Percentiles rank a stretch among this genome's conserved stretches.
phyloP scores from a whole-genome alignment of 2,888 invertebrate genomes.

The Melinaea menophilus region DNA sequence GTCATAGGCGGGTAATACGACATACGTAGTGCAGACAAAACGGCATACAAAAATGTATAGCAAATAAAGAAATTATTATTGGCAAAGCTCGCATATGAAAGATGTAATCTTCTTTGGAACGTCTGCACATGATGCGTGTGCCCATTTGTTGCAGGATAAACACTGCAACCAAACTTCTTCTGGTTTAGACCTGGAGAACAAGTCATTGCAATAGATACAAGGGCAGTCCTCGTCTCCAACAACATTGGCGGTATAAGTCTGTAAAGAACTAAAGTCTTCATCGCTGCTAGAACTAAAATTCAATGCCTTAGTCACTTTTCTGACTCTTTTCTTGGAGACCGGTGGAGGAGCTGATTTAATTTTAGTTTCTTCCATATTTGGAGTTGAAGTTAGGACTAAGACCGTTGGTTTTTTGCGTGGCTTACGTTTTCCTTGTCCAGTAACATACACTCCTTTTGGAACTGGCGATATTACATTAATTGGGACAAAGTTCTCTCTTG shows the following conservation, averaged over 20 bases:
- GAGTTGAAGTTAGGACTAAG: constrained; percentile 33
- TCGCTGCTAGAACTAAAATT: no score
- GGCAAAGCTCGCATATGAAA: no score
- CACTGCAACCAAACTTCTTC: neutral
- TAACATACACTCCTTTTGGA: constrained; percentile 29
- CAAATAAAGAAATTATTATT: no score
- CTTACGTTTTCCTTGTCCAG: constrained; percentile 36
- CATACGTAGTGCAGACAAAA: no score
- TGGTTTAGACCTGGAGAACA: constrained; percentile 18
- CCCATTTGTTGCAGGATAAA: neutral
- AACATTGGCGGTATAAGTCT: neutral
- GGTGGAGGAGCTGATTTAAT: constrained; percentile 32
- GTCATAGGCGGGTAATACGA: no score
- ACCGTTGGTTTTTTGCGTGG: constrained; percentile 29
- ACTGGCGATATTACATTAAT: constrained; percentile 30
- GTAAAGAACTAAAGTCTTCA: neutral
- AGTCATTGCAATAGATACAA: constrained; percentile 35
- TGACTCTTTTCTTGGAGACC: constrained; percentile 24
- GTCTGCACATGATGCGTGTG: no score
- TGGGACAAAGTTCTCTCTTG: constrained; percentile 18
- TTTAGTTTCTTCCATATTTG: constrained; percentile 33
- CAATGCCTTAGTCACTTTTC: no score
- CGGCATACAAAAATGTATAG: no score
- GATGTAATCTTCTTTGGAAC: no score
- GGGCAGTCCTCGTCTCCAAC: constrained; percentile 29